phyloP scores from a whole-genome alignment of 2,888 invertebrate genomes.

The Cremastinae sp. region DNA sequence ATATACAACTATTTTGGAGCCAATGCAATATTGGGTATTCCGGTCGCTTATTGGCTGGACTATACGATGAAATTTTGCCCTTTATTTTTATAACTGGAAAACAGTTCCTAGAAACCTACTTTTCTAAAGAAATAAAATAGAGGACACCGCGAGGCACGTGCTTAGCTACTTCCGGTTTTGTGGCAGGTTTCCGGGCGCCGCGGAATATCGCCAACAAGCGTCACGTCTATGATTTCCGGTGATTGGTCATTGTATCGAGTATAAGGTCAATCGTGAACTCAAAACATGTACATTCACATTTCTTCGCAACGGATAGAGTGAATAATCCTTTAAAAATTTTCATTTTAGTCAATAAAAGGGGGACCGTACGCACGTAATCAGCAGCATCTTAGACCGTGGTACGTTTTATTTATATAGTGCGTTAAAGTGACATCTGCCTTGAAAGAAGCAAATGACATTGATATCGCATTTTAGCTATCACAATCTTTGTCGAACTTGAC shows the following conservation, averaged over 20 bases:
- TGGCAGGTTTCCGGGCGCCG: constrained; percentile 68
- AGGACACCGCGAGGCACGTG: constrained; percentile 46
- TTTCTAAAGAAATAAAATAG: constrained; percentile 63
- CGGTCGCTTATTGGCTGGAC: neutral
- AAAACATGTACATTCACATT: constrained; percentile 44
- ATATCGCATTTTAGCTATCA: constrained; percentile 4
- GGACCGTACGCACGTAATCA: too few relatives aligned
- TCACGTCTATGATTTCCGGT: constrained; percentile 72
- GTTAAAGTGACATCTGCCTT: neutral
- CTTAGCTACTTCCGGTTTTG: constrained; percentile 70
- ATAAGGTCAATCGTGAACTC: constrained; percentile 38
- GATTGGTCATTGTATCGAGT: too few relatives aligned
- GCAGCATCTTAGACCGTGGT: too few relatives aligned
- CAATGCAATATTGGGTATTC: neutral
- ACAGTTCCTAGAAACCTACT: constrained; percentile 64
- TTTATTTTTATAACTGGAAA: constrained; percentile 42
- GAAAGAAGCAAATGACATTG: neutral
- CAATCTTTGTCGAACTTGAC: too few relatives aligned
- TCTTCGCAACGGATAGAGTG: neutral
- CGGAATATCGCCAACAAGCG: constrained; percentile 66
- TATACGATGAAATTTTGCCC: neutral
- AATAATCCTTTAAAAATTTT: neutral
- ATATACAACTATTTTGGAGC: neutral
- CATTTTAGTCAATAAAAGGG: too few relatives aligned
- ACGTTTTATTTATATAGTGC: too few relatives aligned